Base-by-base conservation (phyloP, 2,113 vertebrate species). In the Acrocephalus arundinaceus region DNA sequence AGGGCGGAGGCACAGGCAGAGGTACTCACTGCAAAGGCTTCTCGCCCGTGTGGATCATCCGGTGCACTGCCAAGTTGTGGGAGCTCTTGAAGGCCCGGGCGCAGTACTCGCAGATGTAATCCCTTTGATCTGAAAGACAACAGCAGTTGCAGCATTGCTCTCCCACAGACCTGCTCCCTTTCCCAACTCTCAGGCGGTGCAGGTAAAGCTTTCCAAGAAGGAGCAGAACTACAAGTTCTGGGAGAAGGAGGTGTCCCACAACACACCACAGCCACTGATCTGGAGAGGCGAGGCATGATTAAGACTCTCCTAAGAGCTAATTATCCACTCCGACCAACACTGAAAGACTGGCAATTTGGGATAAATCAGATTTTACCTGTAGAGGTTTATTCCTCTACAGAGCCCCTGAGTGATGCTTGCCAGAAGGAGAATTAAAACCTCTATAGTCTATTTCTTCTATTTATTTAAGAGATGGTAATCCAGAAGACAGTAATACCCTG, bases 51-150 rank as follows among this genome's bases (percentile, higher is more conserved):
- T 99, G 99, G 96, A 99, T 99, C 99, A 99, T 99, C 24, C 99
- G 98, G 94, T 99, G 99, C 86, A 99, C 99, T 7, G 99, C 99
- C 97, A 99, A 97, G 93, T 99, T 99, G 94, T 99, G 99, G 77
- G 99, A 99, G 90, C 99, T 99, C 98, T 99, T 99, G 96, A 99
- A 99, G 37, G 99, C 99, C 54, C 99, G 98, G 93, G 99, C 99
- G 46, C 99, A 99, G 90, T 99, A 99, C 97, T 99, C 99, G 92
- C 99, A 99, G 95, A 99, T 99, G 97, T 99, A 99, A 97, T 99
- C 99, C 88, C 99, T 98, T 97, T 99, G 99, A 98, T 99, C 99
- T 98, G 93, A 85, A 95, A 92, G 37, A 52, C 63, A 95, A 78
- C 18, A 82, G 21, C 78, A 41, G 68, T 52, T 58, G 22, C 46